Conservation (phyloP, 2,113 vertebrate genomes). For the Myotis yumanensis region DNA sequence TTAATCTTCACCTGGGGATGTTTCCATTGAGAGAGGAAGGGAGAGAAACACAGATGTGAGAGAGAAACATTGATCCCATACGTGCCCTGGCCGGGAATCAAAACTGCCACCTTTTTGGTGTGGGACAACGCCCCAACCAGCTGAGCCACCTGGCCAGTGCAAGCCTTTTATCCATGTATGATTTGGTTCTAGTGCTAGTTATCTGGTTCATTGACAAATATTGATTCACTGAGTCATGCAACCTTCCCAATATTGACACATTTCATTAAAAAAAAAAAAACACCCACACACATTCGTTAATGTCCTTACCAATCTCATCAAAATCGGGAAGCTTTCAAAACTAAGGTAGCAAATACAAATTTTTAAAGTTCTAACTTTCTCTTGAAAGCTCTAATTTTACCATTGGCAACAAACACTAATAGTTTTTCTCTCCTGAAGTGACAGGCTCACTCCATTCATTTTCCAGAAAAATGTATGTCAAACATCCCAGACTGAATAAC, state of each 20-base stretch:
- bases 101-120: background rate
- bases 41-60: background rate
- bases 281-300: background rate
- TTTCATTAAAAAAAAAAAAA: background rate
- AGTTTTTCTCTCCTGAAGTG: background rate
- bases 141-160: background rate
- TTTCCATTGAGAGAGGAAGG: background rate
- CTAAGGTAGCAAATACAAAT: background rate
- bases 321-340: constrained; percentile 8
- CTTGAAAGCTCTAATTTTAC: constrained; percentile 26
- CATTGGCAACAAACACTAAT: background rate
- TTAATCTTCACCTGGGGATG: background rate
- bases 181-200: background rate
- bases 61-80: background rate
- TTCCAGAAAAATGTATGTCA: background rate
- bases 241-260: constrained; percentile 32
- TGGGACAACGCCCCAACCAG: background rate
- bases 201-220: constrained; percentile 20
- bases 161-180: background rate
- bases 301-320: background rate
- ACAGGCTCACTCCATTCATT: background rate
- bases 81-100: background rate
- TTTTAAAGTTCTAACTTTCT: constrained; percentile 34
- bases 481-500: background rate
- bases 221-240: background rate